phyloP scores from a whole-genome alignment of 2,797 vertebrate species.

The Clarias pachynema region DNA sequence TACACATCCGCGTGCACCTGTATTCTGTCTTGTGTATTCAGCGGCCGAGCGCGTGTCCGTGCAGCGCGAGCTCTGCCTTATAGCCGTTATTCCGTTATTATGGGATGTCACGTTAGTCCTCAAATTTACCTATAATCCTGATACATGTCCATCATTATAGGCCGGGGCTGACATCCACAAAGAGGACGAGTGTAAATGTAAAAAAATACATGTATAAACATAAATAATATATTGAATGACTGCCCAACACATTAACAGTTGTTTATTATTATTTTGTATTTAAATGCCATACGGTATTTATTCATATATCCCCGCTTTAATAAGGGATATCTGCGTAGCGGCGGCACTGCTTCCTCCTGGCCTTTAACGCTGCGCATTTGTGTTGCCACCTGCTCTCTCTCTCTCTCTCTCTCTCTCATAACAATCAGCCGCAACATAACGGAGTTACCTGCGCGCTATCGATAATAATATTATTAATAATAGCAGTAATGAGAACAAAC shows the following conservation, averaged over 20 bases:
- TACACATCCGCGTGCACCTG: constrained; percentile 44
- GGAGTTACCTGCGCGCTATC: not conserved
- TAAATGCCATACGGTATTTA: not conserved
- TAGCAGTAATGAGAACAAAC: not conserved
- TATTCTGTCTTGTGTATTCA: constrained; percentile 22
- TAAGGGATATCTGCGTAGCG: not conserved
- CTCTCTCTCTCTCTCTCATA: not conserved
- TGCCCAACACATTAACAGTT: not conserved
- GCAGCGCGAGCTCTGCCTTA: not conserved
- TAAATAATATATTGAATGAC: not conserved
- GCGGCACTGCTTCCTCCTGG: not conserved
- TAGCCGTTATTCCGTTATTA: not conserved
- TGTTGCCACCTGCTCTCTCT: constrained; percentile 18
- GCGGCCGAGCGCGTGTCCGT: constrained; percentile 13
- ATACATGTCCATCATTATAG: not conserved
- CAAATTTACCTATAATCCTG: not conserved
- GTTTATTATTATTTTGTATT: no score
- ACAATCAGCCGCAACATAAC: not conserved
- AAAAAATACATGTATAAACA: constrained; percentile 41
- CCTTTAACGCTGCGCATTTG: constrained; percentile 22
- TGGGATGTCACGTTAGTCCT: no score
- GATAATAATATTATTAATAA: not conserved
- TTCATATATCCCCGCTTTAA: not conserved
- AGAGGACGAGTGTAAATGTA: not conserved
- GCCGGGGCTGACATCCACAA: constrained; percentile 10